Conservation (phyloP, 2,797 vertebrate species). For the Sardinella longiceps region DNA sequence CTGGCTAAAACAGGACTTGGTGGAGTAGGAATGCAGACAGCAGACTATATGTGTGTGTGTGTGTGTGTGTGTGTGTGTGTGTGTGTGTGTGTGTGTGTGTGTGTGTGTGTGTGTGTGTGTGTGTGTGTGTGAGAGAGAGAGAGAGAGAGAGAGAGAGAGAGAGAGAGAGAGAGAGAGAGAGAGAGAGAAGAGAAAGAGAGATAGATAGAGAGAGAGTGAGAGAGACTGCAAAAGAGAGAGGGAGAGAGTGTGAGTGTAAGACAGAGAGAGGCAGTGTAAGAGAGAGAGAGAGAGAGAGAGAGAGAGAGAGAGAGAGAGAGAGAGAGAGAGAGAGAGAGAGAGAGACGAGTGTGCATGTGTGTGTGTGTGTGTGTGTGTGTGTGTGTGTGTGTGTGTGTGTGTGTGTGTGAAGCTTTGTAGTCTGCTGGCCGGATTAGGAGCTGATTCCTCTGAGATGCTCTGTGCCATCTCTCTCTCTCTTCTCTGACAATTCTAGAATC, state of each 20-base stretch:
- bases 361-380: too few species aligned
- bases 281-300: too few species aligned
- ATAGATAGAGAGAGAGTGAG: too few species aligned
- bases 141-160: too few species aligned
- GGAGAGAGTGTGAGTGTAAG: neutral
- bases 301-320: too few species aligned
- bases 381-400: neutral
- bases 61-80: neutral
- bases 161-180: too few species aligned
- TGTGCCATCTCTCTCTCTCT: conserved; percentile 11
- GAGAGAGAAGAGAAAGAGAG: too few species aligned
- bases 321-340: too few species aligned
- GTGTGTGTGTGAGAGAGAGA: neutral
- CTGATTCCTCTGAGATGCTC: conserved; percentile 31
- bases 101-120: neutral
- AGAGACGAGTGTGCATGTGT: neutral
- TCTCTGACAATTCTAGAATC: conserved; percentile 33
- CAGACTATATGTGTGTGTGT: neutral
- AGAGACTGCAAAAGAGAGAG: too few species aligned
- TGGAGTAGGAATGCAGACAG: neutral
- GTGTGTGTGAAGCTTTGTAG: conserved; percentile 46
- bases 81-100: neutral
- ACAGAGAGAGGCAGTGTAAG: too few species aligned
- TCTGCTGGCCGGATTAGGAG: conserved; percentile 38
- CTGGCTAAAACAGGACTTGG: too few species aligned